Conservation (phyloP, 2,113 vertebrate genomes). For the Eupsittula cactorum region DNA sequence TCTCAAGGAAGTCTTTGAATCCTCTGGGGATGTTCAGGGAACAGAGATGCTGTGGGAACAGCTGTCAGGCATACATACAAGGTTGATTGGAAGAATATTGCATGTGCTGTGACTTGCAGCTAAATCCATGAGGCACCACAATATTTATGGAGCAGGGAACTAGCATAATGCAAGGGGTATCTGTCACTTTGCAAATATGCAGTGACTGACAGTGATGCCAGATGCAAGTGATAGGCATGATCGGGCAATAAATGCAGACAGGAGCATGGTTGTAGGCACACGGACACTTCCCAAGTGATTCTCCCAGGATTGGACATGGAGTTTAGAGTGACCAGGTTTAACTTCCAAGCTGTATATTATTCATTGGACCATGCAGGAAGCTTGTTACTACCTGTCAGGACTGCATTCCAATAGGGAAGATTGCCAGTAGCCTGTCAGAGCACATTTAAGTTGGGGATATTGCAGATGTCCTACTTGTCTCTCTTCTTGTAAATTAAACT, state of each 20-base stretch:
- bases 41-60: background rate
- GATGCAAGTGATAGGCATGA: background rate
- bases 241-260: background rate
- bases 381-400: conserved; percentile 7
- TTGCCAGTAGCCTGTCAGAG: background rate
- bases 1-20: background rate
- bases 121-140: background rate
- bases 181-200: background rate
- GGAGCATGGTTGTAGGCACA: background rate
- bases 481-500: background rate
- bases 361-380: background rate
- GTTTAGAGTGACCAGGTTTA: background rate
- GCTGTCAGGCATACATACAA: background rate
- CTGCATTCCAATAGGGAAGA: background rate
- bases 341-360: background rate
- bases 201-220: background rate
- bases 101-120: background rate
- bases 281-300: background rate
- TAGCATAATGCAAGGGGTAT: background rate
- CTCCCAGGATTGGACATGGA: background rate
- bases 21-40: background rate
- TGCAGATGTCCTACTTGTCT: background rate
- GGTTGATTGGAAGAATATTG: background rate
- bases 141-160: background rate
- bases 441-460: background rate